Conservation (phyloP, 2,113 vertebrate species). For the Eclectus roratus region DNA sequence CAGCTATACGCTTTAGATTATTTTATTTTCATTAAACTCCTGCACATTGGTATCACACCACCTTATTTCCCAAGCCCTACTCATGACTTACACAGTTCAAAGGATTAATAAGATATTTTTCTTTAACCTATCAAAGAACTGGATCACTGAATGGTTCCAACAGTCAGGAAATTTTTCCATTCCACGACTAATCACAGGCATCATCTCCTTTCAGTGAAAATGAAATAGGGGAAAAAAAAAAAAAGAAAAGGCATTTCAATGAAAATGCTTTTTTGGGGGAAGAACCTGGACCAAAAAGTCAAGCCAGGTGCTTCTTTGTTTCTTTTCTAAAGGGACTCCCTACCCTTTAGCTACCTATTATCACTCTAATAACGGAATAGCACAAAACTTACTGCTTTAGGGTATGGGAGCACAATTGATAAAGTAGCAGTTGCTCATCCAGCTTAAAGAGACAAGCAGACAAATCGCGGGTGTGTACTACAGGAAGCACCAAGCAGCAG, state of each 20-base stretch:
- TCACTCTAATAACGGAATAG: not conserved
- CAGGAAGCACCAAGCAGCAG: not conserved
- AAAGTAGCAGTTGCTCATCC: not conserved
- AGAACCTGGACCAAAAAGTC: not conserved
- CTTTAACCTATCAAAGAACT: not conserved
- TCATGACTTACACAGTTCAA: not conserved
- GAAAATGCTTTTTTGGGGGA: not conserved
- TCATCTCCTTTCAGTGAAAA: not conserved
- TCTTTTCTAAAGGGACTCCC: not conserved
- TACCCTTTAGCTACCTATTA: not conserved
- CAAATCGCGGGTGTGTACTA: not conserved
- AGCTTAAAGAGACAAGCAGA: not conserved
- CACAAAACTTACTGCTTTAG: not conserved
- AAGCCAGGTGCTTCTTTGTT: not conserved
- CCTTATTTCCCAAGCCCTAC: not conserved
- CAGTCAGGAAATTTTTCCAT: not conserved
- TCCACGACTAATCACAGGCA: not conserved
- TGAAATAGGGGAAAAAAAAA: not conserved
- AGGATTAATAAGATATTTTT: not conserved
- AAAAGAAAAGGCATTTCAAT: not conserved
- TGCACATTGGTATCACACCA: not conserved
- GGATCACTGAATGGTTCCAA: not conserved
- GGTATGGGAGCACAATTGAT: not conserved
- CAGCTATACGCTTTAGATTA: not conserved
- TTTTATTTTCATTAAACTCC: constrained; percentile 17